These are phyloP conservation scores for Danio albolineatus DNA, from an alignment of 2,797 vertebrate species.

Conservation along the genomic window DNA sequence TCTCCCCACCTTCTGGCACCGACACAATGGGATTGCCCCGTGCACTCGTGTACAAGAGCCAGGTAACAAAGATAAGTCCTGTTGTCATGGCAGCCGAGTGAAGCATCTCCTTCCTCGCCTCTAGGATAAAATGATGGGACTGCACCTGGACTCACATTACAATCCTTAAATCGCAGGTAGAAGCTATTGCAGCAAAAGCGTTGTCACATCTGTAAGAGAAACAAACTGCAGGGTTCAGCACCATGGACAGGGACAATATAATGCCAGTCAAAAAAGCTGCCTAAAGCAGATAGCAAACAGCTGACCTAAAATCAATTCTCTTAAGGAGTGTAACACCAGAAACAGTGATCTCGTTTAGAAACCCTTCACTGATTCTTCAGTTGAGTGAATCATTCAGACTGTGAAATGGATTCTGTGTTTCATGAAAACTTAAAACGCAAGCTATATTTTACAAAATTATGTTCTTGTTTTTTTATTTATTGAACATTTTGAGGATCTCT, in stretches of 20 bases:
- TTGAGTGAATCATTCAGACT: slow-evolving; percentile 13
- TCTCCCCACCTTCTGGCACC: slow-evolving; percentile 71
- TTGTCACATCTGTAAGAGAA: slow-evolving; percentile 43
- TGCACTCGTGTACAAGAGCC: slow-evolving; percentile 86
- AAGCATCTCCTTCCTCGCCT: slow-evolving; percentile 91
- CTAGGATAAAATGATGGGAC: slow-evolving; percentile 77
- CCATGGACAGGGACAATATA: slow-evolving; percentile 40
- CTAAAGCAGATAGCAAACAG: slow-evolving; percentile 15
- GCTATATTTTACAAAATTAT: not conserved
- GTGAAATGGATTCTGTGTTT: slow-evolving; percentile 15
- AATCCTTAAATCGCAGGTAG: slow-evolving; percentile 80
- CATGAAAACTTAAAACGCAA: not conserved
- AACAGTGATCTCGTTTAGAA: slow-evolving; percentile 44
- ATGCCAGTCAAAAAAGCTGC: slow-evolving; percentile 25
- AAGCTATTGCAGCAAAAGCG: slow-evolving; percentile 81
- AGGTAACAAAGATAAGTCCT: slow-evolving; percentile 90
- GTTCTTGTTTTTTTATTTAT: not conserved
- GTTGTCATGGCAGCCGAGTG: slow-evolving; percentile 92
- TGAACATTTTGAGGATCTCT: not conserved
- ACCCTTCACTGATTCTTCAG: slow-evolving; percentile 38
- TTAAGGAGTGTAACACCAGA: slow-evolving; percentile 35
- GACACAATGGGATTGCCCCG: slow-evolving; percentile 88
- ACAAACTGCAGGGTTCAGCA: slow-evolving; percentile 30
- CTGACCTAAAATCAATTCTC: slow-evolving; percentile 41
- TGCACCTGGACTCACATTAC: slow-evolving; percentile 87